phyloP scores from a whole-genome alignment of 2,888 invertebrate genomes.

The Dolichopus griseipennis region DNA sequence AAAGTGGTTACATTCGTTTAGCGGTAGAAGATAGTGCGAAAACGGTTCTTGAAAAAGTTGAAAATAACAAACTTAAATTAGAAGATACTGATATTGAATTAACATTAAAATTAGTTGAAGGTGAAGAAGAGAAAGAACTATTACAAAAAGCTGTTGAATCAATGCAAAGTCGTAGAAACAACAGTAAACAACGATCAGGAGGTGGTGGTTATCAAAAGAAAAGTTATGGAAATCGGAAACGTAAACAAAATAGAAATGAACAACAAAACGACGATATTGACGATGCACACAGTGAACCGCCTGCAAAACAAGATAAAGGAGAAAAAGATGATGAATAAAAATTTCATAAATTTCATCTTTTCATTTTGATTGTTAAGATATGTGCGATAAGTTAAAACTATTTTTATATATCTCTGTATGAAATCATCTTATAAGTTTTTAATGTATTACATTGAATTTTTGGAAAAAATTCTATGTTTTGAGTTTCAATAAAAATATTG shows the following conservation, averaged over 20 bases:
- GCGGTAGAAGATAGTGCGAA: slow-evolving; percentile 60
- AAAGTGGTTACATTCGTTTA: slow-evolving; percentile 64
- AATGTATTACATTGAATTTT: too few species aligned
- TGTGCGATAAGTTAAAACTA: too few species aligned
- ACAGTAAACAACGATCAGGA: slow-evolving; percentile 37
- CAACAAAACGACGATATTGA: slow-evolving; percentile 25
- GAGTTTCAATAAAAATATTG: too few species aligned
- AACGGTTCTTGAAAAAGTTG: slow-evolving; percentile 53
- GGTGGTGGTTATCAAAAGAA: slow-evolving; percentile 27
- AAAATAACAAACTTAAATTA: slow-evolving; percentile 51
- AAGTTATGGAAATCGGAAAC: slow-evolving; percentile 33
- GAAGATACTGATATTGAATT: slow-evolving; percentile 45
- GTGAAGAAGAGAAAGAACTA: slow-evolving; percentile 62
- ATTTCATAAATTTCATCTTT: too few species aligned
- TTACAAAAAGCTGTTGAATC: slow-evolving; percentile 54
- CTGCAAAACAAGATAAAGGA: slow-evolving; percentile 23
- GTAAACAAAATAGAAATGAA: slow-evolving; percentile 31
- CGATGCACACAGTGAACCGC: slow-evolving; percentile 28
- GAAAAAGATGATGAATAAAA: background rate
- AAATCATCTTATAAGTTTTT: too few species aligned
- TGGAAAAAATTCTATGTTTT: too few species aligned
- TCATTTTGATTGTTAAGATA: too few species aligned
- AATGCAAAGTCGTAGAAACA: slow-evolving; percentile 50
- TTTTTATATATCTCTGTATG: too few species aligned
- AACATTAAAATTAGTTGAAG: slow-evolving; percentile 52